Evolutionary conservation across 2,113 vertebrate species (phyloP).

Genomic region (Cololabis saira): DNA sequence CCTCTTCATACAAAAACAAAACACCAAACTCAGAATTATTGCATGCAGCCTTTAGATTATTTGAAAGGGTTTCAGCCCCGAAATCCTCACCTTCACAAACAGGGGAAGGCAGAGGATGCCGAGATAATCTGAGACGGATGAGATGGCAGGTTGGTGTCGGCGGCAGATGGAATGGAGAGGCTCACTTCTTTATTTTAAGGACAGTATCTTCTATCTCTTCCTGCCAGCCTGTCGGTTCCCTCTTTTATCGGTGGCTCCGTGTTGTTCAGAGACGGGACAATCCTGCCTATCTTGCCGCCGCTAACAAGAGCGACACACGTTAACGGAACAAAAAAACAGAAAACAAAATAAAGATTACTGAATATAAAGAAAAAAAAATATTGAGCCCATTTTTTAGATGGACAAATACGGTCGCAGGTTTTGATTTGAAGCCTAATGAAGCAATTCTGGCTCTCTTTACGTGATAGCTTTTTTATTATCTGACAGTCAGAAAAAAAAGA

Average conservation of each 20-base stretch:
- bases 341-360: too few species aligned
- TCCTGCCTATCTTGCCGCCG: not conserved
- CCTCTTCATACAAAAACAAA: slow-evolving; percentile 25
- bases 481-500: too few species aligned
- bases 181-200: slow-evolving; percentile 72
- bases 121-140: slow-evolving; percentile 57
- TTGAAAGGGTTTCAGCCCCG: slow-evolving; percentile 60
- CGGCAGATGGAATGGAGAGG: slow-evolving; percentile 72
- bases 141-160: slow-evolving; percentile 50
- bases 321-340: slow-evolving; percentile 10
- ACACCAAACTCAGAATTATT: slow-evolving; percentile 47
- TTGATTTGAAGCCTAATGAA: not conserved
- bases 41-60: slow-evolving; percentile 64
- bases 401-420: not conserved
- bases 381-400: slow-evolving; percentile 3
- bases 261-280: slow-evolving; percentile 9
- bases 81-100: slow-evolving; percentile 58
- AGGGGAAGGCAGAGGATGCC: slow-evolving; percentile 59
- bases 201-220: slow-evolving; percentile 65
- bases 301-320: slow-evolving; percentile 30
- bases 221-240: slow-evolving; percentile 61
- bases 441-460: too few species aligned
- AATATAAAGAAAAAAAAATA: slow-evolving; percentile 1
- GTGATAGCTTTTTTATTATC: too few species aligned
- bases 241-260: slow-evolving; percentile 17